Conservation (phyloP, 1,140 invertebrate species). For the Pseudomyrmex pallidus region DNA sequence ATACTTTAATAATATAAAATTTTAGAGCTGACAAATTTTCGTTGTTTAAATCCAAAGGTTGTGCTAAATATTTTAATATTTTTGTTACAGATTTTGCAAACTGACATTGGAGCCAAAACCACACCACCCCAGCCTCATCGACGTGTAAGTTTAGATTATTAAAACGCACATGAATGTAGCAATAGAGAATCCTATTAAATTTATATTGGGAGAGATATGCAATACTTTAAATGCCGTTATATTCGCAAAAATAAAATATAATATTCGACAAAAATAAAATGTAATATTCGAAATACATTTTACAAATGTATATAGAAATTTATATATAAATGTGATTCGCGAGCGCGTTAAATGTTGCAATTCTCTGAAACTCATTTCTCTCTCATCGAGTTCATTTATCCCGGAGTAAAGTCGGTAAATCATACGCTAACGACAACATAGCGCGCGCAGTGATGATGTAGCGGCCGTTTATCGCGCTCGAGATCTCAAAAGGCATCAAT, state of each 20-base stretch:
- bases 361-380: too few species aligned
- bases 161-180: too few species aligned
- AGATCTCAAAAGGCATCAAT: constrained; percentile 28
- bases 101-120: not conserved
- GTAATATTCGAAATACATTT: too few species aligned
- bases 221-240: too few species aligned
- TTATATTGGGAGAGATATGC: too few species aligned
- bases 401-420: not conserved
- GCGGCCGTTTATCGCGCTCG: constrained; percentile 15
- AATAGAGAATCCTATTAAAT: too few species aligned
- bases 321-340: too few species aligned
- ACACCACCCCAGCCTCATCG: not conserved
- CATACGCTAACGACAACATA: not conserved
- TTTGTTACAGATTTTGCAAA: constrained; percentile 26
- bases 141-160: not conserved
- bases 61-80: not conserved
- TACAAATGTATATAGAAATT: not conserved
- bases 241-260: too few species aligned
- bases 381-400: not conserved
- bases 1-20: not conserved
- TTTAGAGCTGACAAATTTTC: not conserved
- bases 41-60: not conserved
- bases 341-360: too few species aligned
- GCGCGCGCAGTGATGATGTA: not conserved
- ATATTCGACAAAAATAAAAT: too few species aligned